Conservation (phyloP, 2,888 invertebrate genomes). For the Heliconius ethilla region DNA sequence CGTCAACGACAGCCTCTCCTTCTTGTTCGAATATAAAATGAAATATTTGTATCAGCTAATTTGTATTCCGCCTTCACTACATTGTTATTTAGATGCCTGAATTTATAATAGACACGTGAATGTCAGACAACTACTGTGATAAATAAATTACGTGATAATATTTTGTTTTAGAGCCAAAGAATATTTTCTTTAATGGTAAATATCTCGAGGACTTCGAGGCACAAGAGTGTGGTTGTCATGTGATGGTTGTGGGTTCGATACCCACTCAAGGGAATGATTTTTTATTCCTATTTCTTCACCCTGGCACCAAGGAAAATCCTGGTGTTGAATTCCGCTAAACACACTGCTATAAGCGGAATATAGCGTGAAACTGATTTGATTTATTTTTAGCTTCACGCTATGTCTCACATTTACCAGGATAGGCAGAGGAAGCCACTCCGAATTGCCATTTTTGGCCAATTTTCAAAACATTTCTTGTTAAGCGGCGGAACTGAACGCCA, state of each 20-base stretch:
- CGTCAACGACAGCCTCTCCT: too few relatives aligned
- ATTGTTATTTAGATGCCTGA: constrained; percentile 17
- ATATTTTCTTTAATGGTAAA: too few relatives aligned
- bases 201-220: too few relatives aligned
- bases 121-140: constrained; percentile 1
- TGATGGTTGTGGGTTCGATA: too few relatives aligned
- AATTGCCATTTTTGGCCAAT: neutral
- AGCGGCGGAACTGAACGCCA: neutral
- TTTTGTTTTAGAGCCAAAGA: neutral
- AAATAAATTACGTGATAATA: constrained; percentile 11
- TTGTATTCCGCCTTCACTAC: constrained; percentile 22
- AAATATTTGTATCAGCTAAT: constrained; percentile 12
- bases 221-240: too few relatives aligned
- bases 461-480: too few relatives aligned
- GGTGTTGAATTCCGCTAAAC: too few relatives aligned
- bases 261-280: too few relatives aligned
- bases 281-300: too few relatives aligned
- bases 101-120: constrained; percentile 20
- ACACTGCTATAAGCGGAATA: neutral
- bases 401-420: neutral
- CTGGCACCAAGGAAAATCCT: too few relatives aligned
- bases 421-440: neutral
- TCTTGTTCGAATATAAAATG: neutral
- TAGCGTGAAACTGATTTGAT: neutral
- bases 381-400: too few relatives aligned